These are phyloP conservation scores for Doris montereyensis DNA, from an alignment of 2,888 invertebrate genomes.

Conservation along the genomic window DNA sequence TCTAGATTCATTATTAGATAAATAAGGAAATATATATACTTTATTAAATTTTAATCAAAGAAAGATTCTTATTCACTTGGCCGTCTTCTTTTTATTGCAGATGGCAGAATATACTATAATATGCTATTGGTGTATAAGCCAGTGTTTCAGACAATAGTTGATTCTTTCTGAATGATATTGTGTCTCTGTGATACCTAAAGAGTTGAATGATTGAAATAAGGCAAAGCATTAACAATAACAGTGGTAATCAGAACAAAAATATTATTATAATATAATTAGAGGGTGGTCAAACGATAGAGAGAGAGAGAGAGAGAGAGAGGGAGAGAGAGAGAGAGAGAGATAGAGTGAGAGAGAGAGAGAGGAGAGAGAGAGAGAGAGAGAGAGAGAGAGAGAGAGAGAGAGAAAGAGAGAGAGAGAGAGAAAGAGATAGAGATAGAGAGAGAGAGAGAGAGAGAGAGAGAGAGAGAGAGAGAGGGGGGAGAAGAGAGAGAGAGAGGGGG, in stretches of 20 bases:
- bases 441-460: slow-evolving; percentile 7
- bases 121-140: too few relatives aligned
- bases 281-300: neutral
- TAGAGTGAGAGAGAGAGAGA: neutral
- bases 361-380: neutral
- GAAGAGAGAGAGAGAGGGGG: neutral
- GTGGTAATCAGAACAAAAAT: neutral
- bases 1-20: too few relatives aligned
- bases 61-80: too few relatives aligned
- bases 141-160: too few relatives aligned
- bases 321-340: neutral
- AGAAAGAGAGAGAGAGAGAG: neutral
- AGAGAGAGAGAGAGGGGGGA: neutral
- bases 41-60: too few relatives aligned
- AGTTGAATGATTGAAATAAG: too few relatives aligned
- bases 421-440: neutral
- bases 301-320: slow-evolving; percentile 1
- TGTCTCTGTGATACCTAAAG: too few relatives aligned
- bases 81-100: too few relatives aligned
- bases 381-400: slow-evolving; percentile 5
- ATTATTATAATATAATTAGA: neutral
- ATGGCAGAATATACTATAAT: too few relatives aligned
- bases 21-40: too few relatives aligned
- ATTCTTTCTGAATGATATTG: too few relatives aligned
- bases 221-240: neutral